Conservation (phyloP, 2,888 invertebrate species). For the Rhagium mordax region DNA sequence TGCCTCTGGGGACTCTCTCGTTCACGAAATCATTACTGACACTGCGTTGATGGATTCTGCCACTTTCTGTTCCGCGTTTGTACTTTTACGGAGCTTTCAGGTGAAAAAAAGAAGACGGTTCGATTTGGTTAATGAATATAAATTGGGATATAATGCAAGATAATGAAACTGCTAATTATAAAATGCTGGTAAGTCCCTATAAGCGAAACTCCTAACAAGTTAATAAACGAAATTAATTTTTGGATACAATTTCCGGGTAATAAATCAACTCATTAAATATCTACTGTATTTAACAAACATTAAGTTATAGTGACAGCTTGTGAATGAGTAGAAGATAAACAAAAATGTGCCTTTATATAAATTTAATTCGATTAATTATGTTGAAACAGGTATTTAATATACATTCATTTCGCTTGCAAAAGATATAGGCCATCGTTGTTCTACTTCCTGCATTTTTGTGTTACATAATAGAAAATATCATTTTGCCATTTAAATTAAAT, state of each 20-base stretch:
- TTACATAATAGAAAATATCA: no score
- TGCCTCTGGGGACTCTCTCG: constrained; percentile 5
- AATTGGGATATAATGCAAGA: background rate
- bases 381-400: no score
- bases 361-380: no score
- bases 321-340: no score
- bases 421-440: no score
- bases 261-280: background rate
- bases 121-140: constrained; percentile 25
- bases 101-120: constrained; percentile 24
- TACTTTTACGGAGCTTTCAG: constrained; percentile 12
- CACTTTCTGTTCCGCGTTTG: constrained; percentile 18
- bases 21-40: constrained; percentile 27
- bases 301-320: background rate
- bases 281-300: background rate
- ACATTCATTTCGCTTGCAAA: no score
- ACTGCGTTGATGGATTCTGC: constrained; percentile 28
- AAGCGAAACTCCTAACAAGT: background rate
- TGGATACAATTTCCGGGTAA: background rate
- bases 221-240: background rate
- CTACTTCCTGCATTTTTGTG: no score
- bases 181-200: background rate
- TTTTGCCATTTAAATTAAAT: no score
- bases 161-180: constrained; percentile 18
- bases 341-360: no score